A percentile compares a stretch with the other conserved stretches of the same genome.
These are phyloP conservation scores for Hylaea fasciaria DNA, from an alignment of 2,888 invertebrate genomes.

Conservation along the genomic window DNA sequence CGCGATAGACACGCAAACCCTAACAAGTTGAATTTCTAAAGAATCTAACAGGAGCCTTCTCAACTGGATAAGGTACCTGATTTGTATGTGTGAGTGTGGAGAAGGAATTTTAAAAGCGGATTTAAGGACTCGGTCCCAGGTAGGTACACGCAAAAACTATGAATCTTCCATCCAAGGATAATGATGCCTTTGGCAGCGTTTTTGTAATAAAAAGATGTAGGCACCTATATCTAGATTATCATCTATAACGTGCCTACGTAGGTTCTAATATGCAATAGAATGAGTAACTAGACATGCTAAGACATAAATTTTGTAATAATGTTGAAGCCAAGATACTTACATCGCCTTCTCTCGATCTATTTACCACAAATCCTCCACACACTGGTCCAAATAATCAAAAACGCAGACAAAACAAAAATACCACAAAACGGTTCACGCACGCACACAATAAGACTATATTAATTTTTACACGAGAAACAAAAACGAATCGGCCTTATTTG, in stretches of 20 bases:
- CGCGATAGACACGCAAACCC: neutral
- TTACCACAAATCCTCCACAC: slow-evolving; percentile 48
- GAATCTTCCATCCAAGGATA: slow-evolving; percentile 5
- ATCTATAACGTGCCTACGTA: neutral
- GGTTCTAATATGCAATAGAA: neutral
- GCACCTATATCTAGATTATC: neutral
- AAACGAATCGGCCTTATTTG: slow-evolving; percentile 49
- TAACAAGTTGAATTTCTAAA: slow-evolving; percentile 2
- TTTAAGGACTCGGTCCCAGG: slow-evolving; percentile 9
- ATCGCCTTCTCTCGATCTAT: slow-evolving; percentile 19
- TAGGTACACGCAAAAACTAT: slow-evolving; percentile 18
- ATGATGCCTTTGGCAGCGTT: slow-evolving; percentile 18
- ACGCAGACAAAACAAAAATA: slow-evolving; percentile 73
- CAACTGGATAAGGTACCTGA: slow-evolving; percentile 1
- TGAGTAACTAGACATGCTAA: too few relatives aligned
- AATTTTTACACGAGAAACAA: slow-evolving; percentile 70
- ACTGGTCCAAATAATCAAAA: slow-evolving; percentile 60
- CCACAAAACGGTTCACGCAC: slow-evolving; percentile 68
- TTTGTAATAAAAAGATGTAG: neutral
- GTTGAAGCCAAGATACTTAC: slow-evolving; percentile 1
- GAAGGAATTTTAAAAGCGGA: slow-evolving; percentile 22
- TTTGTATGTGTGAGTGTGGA: slow-evolving; percentile 17
- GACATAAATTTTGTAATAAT: too few relatives aligned
- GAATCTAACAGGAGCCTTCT: slow-evolving; percentile 7
- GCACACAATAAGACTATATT: slow-evolving; percentile 68